Base-by-base conservation (phyloP, 2,797 vertebrate species). In the Myotis pilosus region DNA sequence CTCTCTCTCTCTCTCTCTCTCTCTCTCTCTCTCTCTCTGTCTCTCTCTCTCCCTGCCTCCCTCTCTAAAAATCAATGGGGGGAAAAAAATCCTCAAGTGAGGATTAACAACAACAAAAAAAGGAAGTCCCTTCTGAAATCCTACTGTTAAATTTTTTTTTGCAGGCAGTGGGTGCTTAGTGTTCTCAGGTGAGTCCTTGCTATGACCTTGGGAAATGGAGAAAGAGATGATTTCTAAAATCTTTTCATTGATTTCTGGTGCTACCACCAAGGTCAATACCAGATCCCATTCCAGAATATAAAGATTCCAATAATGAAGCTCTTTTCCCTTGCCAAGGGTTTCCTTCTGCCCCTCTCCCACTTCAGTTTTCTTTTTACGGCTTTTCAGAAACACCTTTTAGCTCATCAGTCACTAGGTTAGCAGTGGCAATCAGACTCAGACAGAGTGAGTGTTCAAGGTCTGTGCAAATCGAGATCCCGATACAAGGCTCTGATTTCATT, bases 171-270 rank as follows among this genome's bases (percentile, higher is more conserved):
- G 12, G 33, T 96, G 33, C 47, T 95, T 84, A 89, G 62, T 72
- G 44, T 88, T 96, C 94, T 82, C 53, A 89, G 51, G 68, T 94
- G 79, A 94, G 85, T 93, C 90, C 83, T 22, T 95, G 57, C n/a
- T 88, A n/a, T 92, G 92, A 96, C 85, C 82, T 95, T 96, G 75
- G 64, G 51, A 87, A 93, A 93, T 57, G 13, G 66, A 94, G 47
- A 82, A 64, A 93, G 51, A 41, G 22, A 90, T 62, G 20, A 92
- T 83, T 93, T 93, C 82, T 90, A 92, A 93, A 92, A 95, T 80
- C 49, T 92, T 49, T 76, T 93, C 78, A 83, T 80, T 80, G 30
- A 71, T 95, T 64, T 89, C 92, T 93, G 94, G 44, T n/a, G 41
- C 51, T 91, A 36, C 80, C 75, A 81, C 16, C 33, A 81, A 96